Base-by-base conservation (phyloP, 1,140 invertebrate genomes). In the Bombus impatiens region DNA sequence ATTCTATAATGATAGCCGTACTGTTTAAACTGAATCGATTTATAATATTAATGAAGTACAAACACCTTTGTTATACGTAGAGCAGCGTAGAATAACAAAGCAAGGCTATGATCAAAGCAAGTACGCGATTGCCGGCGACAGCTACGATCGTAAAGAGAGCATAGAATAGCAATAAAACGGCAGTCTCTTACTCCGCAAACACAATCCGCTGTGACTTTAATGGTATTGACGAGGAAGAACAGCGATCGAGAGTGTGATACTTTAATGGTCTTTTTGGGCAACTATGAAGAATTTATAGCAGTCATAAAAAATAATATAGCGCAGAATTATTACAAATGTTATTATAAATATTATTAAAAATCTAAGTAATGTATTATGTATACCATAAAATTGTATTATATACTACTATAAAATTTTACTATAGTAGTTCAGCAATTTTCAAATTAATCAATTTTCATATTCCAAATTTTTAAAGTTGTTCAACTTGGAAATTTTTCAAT, bases 161-260 rank as follows among this genome's bases (percentile, higher is more conserved):
- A 83, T 72, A 78, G 47, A 62, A 40, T 62, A 37, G 86, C 76
- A 84, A 65, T 84, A 84, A 88, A 88, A 59, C 47, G 53, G 65
- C 42, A 53, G 42, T 88, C 70, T 67, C 35, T 32, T 74, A 47
- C 65, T 62, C 74, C 59, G 74, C 57, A 74, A 88, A 78, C 67
- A 75, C 74, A 88, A 59, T 79, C 86, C 77, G 59, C 35, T 35
- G 53, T n/a, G 67, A 59, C 15, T 88, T 88, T 87, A 87, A 87
- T 74, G 75, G 79, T 32, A 71, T 35, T 47, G 68, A 75, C 86
- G 47, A 83, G 82, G 47, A 53, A 53, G 18, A 53, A 53, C 47
- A 53, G 47, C 47, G 18, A 87, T 59, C 47, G 53, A 40, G 77
- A 57, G 47, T 53, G 78, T 42, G 53, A 59, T 47, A 80, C 72